Base-by-base conservation (phyloP, 64 coral and sea anemone species). In the Trachythela sp. region DNA sequence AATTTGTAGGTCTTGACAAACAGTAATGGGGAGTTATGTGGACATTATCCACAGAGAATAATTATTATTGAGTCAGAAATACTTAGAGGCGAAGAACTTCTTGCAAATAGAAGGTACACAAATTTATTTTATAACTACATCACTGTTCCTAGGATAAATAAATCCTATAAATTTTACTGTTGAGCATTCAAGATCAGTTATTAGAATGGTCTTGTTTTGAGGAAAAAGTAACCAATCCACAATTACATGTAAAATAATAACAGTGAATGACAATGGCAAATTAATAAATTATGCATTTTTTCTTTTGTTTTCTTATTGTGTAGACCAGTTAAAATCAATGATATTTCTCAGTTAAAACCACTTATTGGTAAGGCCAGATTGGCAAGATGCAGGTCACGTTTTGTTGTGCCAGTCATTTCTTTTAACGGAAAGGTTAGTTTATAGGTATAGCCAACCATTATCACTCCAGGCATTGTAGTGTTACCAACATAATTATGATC, bases 351-450 rank as follows among this genome's bases (percentile, higher is more conserved):
- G 72, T 75, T 99, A 39, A 91, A 84, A 88, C 91, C 94, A 17
- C 85, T 99, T 9, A 94, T 99, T 84, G 76, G 86, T 8, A 99
- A 99, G 87, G 93, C 96, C n/a, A 91, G 96, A 86, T 93, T 99
- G 86, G 96, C 96, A 20, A 91, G 96, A 91, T 99, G 96, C 36
- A 90, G 96, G 33, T 99, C 96, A 42, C 84, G 96, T 91, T 99
- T 99, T 93, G 96, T 99, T 17, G 92, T 99, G 50, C 96, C 96
- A 48, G 93, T 99, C 0, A 99, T 99, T 43, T 91, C 94, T 24
- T 99, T 92, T 88, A 93, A 99, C 27, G 93, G 93, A 58, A 99
- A 99, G 93, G 96, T 99, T 91, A 85, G 39, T 22, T 77, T 22
- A 27, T 64, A 45, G 11, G 4, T 11, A 45, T 6, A 45, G 4